Evolutionary conservation across 2,888 invertebrate species (phyloP), one percentile per base, ranked within the genome.

Genomic region (Coelopa pilipes): DNA sequence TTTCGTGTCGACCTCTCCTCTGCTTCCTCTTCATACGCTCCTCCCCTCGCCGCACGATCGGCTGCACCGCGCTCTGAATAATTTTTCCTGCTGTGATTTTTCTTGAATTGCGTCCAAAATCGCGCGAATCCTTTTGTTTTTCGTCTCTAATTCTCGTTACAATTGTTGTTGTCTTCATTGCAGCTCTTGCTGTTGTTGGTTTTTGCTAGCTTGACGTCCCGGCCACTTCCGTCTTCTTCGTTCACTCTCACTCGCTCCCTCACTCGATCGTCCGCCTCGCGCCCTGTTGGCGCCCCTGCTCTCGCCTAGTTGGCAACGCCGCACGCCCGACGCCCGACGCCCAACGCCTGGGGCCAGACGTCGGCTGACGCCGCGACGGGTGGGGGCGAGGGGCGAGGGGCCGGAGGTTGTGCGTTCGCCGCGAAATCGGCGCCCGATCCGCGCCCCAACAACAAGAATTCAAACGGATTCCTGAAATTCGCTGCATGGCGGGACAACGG

Each of bases 41-140:
- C 47, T 65, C 21, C 10, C 17, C 7, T 34, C 11, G 47, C 2
- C 19, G 11, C 49, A 4, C 7, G 34, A 34, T 34, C 19, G 24
- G 34, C 24, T 47, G 60, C 59, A 12, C 45, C 15, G 59, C 70
- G 60, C 59, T 70, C 60, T 70, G 70, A 70, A 70, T 70, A 70
- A 24, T 70, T 69, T 34, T 34, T 34, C 34, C 34, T 69, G 47
- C 17, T 69, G 69, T 17, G 17, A 34, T 34, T 47, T 70, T 70
- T 70, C 49, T 59, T 70, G 70, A 70, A 70, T 60, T 70, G 47
- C 70, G 60, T 70, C 59, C 49, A 70, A 70, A 59, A 70, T 45
- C 57, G 11, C 45, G 34, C 3, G 3, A 53, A 12, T 47, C 12
- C 49, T 53, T 53, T 19, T 67, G 24, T 53, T 67, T 53, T 53